These are phyloP conservation scores for Kryptolebias ocellatus DNA, from an alignment of 2,797 vertebrate genomes.

Conservation along the genomic window DNA sequence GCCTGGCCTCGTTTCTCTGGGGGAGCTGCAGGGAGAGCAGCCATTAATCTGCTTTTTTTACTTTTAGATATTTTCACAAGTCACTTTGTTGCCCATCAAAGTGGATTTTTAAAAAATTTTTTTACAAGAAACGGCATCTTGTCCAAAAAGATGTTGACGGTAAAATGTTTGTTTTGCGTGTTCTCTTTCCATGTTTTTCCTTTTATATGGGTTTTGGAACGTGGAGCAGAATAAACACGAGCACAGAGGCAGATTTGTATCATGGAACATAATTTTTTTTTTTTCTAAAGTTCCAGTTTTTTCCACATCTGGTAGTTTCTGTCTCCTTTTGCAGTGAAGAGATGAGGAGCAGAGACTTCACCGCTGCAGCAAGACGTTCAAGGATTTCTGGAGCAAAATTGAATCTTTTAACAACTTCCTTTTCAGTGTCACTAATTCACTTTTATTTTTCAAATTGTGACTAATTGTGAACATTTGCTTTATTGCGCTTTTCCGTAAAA, in stretches of 20 bases:
- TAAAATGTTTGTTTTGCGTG: slow-evolving; percentile 27
- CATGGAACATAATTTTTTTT: slow-evolving; percentile 44
- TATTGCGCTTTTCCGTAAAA: too few species aligned
- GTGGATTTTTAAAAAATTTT: slow-evolving; percentile 59
- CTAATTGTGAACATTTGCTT: too few species aligned
- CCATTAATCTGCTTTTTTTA: slow-evolving; percentile 81
- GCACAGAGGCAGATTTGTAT: slow-evolving; percentile 37
- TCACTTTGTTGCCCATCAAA: slow-evolving; percentile 67
- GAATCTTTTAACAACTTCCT: too few species aligned
- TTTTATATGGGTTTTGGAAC: slow-evolving; percentile 3
- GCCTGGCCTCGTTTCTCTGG: slow-evolving; percentile 66
- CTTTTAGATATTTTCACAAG: slow-evolving; percentile 79
- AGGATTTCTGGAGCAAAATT: not conserved
- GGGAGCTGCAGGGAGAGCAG: slow-evolving; percentile 51
- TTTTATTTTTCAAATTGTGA: too few species aligned
- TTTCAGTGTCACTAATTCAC: too few species aligned
- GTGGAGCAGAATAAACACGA: not conserved
- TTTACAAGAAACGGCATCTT: slow-evolving; percentile 62
- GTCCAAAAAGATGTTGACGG: slow-evolving; percentile 38
- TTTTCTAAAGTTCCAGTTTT: slow-evolving; percentile 33
- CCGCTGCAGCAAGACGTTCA: too few species aligned
- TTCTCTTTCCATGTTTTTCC: not conserved
- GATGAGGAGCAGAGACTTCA: not conserved
- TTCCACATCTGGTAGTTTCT: slow-evolving; percentile 59
- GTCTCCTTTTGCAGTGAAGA: not conserved